These are phyloP conservation scores for Chelonus insularis DNA, from an alignment of 1,140 invertebrate genomes.

Conservation along the genomic window DNA sequence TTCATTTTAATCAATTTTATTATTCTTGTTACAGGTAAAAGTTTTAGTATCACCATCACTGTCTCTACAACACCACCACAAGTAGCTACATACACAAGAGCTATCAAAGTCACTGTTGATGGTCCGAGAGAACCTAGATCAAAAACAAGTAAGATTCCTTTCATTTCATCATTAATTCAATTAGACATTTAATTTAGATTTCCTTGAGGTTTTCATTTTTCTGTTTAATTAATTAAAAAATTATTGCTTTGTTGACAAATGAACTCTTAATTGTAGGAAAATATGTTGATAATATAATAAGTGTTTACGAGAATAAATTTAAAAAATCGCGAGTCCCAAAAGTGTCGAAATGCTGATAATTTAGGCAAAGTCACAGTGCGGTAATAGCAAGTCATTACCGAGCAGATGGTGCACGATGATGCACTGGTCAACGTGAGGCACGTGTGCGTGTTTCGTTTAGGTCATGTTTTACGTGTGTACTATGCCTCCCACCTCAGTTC, in stretches of 20 bases:
- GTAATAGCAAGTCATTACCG: constrained; percentile 59
- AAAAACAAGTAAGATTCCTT: constrained; percentile 94
- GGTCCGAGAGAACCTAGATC: constrained; percentile 95
- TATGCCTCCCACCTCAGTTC: constrained; percentile 34
- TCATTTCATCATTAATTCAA: no score
- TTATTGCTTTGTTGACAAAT: no score
- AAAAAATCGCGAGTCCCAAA: neutral
- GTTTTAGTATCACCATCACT: constrained; percentile 95
- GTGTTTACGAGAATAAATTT: constrained; percentile 13
- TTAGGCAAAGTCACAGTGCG: constrained; percentile 54
- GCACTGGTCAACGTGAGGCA: constrained; percentile 52
- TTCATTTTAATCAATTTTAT: constrained; percentile 30
- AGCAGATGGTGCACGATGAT: constrained; percentile 60
- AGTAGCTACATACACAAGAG: constrained; percentile 92
- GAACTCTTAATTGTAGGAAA: no score
- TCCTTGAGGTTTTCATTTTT: no score
- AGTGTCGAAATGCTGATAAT: constrained; percentile 55
- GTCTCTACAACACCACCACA: constrained; percentile 89
- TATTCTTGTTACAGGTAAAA: constrained; percentile 83
- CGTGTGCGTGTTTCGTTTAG: constrained; percentile 41
- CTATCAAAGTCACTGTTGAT: constrained; percentile 99
- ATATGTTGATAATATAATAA: no score
- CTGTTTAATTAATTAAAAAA: no score
- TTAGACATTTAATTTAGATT: no score
- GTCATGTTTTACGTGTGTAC: constrained; percentile 42